Evolutionary conservation across 2,797 vertebrate genomes (phyloP).

Genomic region (Sphenodon punctatus): DNA sequence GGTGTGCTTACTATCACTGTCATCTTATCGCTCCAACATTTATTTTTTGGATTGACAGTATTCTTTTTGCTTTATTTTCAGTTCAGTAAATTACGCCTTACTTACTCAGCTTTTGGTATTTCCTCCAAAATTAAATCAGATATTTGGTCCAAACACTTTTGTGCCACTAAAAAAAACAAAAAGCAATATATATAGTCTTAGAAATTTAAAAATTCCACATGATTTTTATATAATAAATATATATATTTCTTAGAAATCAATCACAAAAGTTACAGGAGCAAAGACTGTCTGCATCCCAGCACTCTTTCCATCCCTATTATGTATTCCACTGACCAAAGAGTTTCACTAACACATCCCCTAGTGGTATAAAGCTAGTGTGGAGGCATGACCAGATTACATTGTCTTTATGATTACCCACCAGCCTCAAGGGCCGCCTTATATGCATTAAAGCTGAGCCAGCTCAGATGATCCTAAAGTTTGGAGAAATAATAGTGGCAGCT

Average conservation of each 20-base stretch:
- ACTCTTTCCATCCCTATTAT: too few species aligned
- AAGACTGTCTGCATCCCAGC: background rate
- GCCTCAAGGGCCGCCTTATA: background rate
- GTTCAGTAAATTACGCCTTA: background rate
- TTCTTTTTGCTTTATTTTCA: background rate
- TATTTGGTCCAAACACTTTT: background rate
- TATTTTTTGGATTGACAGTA: background rate
- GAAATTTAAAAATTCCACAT: too few species aligned
- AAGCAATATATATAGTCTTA: too few species aligned
- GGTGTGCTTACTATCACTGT: background rate
- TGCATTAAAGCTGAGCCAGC: background rate
- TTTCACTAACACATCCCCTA: background rate
- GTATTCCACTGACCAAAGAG: too few species aligned
- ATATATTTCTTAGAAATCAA: background rate
- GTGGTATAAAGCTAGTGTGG: background rate
- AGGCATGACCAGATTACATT: background rate
- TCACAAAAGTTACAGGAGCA: background rate
- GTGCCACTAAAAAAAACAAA: background rate
- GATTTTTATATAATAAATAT: too few species aligned
- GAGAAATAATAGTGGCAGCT: background rate
- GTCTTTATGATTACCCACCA: background rate
- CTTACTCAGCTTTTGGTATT: conserved; percentile 53
- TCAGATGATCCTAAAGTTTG: background rate
- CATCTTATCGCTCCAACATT: background rate
- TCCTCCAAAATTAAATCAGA: conserved; percentile 19